A percentile compares a stretch with the other conserved stretches of the same genome.
Evolutionary conservation across 2,113 vertebrate genomes (phyloP).

Genomic region (Loxodonta africana): DNA sequence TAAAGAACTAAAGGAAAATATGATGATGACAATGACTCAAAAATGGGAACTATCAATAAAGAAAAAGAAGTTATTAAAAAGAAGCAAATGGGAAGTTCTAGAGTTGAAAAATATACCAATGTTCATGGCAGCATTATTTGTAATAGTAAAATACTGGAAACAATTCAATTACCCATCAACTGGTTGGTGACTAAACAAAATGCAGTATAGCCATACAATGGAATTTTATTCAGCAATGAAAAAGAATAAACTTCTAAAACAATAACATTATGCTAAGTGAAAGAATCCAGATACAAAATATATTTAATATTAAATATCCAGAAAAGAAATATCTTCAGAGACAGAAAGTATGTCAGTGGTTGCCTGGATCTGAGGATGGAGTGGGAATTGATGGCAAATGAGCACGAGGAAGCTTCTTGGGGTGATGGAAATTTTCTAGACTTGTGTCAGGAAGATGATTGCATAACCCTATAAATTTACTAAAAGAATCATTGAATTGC

Average conservation of each 20-base stretch:
- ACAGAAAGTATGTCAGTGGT: too few species aligned
- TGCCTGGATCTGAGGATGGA: too few species aligned
- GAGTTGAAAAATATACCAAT: background rate
- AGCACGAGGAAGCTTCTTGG: too few species aligned
- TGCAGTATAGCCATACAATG: too few species aligned
- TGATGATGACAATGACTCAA: background rate
- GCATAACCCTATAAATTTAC: background rate
- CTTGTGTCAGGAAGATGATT: background rate
- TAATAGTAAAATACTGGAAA: background rate
- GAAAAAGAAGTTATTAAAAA: background rate
- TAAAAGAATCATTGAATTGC: background rate
- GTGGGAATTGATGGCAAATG: background rate
- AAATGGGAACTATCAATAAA: background rate
- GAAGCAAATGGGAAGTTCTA: background rate
- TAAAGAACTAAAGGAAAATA: background rate
- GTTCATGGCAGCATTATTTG: background rate
- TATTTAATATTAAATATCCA: background rate
- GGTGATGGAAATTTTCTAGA: background rate
- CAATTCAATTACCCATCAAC: background rate
- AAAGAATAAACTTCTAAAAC: background rate
- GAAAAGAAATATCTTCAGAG: background rate
- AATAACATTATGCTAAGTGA: background rate
- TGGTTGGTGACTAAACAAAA: background rate
- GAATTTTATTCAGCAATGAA: background rate
- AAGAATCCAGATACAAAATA: background rate